Evolutionary conservation across 1,140 invertebrate species (phyloP).

Genomic region (Leptopilina clavipes): DNA sequence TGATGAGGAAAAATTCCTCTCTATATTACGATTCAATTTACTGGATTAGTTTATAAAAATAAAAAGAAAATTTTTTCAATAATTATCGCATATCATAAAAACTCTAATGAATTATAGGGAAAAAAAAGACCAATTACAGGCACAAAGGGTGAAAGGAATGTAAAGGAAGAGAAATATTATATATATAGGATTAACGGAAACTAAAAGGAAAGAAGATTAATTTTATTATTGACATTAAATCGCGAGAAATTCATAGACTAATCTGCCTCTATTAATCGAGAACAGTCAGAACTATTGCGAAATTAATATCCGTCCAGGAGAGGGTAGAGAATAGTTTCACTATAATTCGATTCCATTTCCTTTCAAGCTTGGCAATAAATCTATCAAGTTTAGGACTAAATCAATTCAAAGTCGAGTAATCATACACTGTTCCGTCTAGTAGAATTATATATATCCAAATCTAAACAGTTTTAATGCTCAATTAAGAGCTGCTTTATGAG

Average conservation of each 20-base stretch:
- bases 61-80: too few relatives aligned
- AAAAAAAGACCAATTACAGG: too few relatives aligned
- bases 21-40: too few relatives aligned
- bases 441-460: not conserved
- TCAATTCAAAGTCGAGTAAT: slow-evolving; percentile 34
- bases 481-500: slow-evolving; percentile 49
- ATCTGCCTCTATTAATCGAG: not conserved
- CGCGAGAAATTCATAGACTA: not conserved
- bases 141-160: too few relatives aligned
- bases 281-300: not conserved
- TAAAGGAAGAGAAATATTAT: too few relatives aligned
- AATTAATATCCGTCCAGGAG: slow-evolving; percentile 19
- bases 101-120: too few relatives aligned
- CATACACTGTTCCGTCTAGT: not conserved
- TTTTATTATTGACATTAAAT: not conserved
- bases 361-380: slow-evolving; percentile 6
- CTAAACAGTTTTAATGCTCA: slow-evolving; percentile 36
- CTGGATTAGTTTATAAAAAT: too few relatives aligned
- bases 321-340: not conserved
- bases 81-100: too few relatives aligned
- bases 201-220: not conserved
- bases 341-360: slow-evolving; percentile 8
- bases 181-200: not conserved
- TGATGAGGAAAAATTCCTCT: too few relatives aligned
- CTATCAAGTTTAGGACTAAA: not conserved